These are phyloP conservation scores for Capitella teleta DNA, from an alignment of 1,140 invertebrate species.

Conservation along the genomic window DNA sequence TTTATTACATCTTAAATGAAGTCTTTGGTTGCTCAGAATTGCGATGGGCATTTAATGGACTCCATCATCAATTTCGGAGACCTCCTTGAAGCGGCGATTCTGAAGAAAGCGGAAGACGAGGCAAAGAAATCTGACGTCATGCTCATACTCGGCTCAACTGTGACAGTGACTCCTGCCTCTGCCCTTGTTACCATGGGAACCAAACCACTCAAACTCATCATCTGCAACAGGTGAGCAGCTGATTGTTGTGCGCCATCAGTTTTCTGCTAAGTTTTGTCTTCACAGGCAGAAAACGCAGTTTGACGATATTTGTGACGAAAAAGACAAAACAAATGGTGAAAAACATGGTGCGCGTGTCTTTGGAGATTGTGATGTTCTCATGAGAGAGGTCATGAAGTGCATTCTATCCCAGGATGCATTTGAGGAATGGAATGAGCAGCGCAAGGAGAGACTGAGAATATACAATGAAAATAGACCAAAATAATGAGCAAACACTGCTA, in stretches of 20 bases:
- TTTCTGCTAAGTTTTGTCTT: background rate
- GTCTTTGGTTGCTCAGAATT: slow-evolving; percentile 16
- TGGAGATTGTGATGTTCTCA: slow-evolving; percentile 30
- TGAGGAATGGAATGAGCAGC: slow-evolving; percentile 19
- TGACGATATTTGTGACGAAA: slow-evolving; percentile 11
- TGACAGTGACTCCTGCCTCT: slow-evolving; percentile 44
- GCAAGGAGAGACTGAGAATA: slow-evolving; percentile 15
- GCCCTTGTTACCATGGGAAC: slow-evolving; percentile 19
- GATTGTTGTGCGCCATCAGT: background rate
- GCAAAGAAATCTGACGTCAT: slow-evolving; percentile 70
- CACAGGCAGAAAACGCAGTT: slow-evolving; percentile 21
- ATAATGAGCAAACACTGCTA: no score
- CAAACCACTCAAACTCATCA: slow-evolving; percentile 19
- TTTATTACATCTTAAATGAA: background rate
- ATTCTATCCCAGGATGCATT: slow-evolving; percentile 16
- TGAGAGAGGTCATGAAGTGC: slow-evolving; percentile 23
- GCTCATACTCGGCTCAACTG: slow-evolving; percentile 74
- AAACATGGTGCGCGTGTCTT: slow-evolving; percentile 19
- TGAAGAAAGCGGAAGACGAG: slow-evolving; percentile 1
- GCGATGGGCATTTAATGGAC: slow-evolving; percentile 21
- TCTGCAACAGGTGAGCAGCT: slow-evolving; percentile 28
- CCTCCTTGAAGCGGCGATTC: background rate
- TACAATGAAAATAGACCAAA: slow-evolving; percentile 21
- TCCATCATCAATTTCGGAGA: slow-evolving; percentile 28
- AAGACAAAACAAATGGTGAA: background rate